Base-by-base conservation (phyloP, 2,113 vertebrate species). In the Delphinapterus leucas region DNA sequence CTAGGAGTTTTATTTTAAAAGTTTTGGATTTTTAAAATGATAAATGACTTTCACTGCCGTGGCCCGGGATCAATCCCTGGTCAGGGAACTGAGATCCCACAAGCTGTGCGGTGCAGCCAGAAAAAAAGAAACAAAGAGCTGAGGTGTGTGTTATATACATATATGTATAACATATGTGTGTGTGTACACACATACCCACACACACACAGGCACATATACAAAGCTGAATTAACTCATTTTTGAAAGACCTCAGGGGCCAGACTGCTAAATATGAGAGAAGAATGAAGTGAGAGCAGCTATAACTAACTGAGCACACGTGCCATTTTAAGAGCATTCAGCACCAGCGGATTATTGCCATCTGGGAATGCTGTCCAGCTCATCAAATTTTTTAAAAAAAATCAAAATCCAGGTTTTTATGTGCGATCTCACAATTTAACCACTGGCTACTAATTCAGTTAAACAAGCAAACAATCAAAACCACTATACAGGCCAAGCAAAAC, bases 161-260 rank as follows among this genome's bases (percentile, higher is more conserved):
- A 12, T 53, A 65, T n/a, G 17, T 71, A 28, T 41, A 58, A 58
- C 67, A 10, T 2, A 0, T 23, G 25, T 38, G 4, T 70, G 6
- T 25, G 0, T 25, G n/a, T n/a, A 31, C 8, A 61, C 0, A 63
- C 7, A 9, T 0, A 65, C 15, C 79, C 17, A 23, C 1, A 25
- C 26, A 25, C 0, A 65, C 0, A 55, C 1, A 83, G 12, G n/a
- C 14, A 41, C n/a, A 86, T 21, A 63, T 26, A 44, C 9, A 73
- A 79, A 73, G 28, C 76, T 71, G 61, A 85, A 68, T 55, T n/a
- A 79, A 76, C 8, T 77, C 55, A 25, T 36, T 49, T 58, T 71
- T 87, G 49, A 47, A 60, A 92, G 80, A 61, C 44, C 63, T n/a
- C 18, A n/a, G 41, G n/a, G 68, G 44, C 73, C 80, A 83, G 53